Base-by-base conservation (phyloP, 2,113 vertebrate species). In the Pterocles gutturalis region DNA sequence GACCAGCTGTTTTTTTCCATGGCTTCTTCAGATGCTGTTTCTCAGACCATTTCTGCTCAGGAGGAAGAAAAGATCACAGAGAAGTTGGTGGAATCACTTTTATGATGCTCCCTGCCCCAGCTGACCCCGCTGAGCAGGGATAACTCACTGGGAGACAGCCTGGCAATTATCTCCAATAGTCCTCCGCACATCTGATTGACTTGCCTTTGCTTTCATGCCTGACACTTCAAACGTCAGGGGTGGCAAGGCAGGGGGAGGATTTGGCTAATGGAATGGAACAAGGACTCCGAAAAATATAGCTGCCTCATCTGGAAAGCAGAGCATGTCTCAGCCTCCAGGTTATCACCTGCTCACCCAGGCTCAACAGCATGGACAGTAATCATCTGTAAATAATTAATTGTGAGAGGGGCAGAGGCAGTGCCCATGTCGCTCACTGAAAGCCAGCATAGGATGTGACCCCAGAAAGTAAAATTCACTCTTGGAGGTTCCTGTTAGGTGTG, bases 91-190 rank as follows among this genome's bases (percentile, higher is more conserved):
- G 66, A 65, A 91, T 84, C 85, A 62, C 54, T 94, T 87, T 53
- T 45, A 10, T 80, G 64, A 77, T 73, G n/a, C 54, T 88, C 17
- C 19, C 13, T n/a, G 88, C 57, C 34, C 53, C 77, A 85, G 33
- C 46, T 93, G 92, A 87, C 65, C 73, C 79, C 83, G 76, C 55
- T 43, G 60, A 90, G 82, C 36, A 49, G 49, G 31, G 73, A 66
- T 46, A 72, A 36, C 73, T 89, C 83, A 80, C 71, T 64, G 57
- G 31, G 70, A 79, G 61, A 72, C 26, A 85, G 73, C 73, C 57
- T 80, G 14, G 87, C 90, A 96, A 93, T 96, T 97, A 96, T 67
- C 88, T 96, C 92, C 93, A 94, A 81, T 70, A 86, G 82, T 46
- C 71, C 64, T 83, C 46, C 20, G 10, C 75, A 51, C 46, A 34